A percentile compares a stretch with the other conserved stretches of the same genome.
phyloP scores from a whole-genome alignment of 2,888 invertebrate genomes.

The Clivina fossor region DNA sequence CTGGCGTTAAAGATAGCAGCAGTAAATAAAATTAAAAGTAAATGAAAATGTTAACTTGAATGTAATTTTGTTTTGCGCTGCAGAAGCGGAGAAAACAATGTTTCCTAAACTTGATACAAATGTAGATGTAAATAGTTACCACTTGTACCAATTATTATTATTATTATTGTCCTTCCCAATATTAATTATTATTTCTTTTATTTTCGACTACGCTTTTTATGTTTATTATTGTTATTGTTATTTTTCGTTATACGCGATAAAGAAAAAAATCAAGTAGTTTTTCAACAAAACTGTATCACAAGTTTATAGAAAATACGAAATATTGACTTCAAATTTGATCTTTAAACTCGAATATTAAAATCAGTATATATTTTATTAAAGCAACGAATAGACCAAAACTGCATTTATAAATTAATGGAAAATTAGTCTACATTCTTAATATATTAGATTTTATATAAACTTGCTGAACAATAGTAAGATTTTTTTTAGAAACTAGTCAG shows the following conservation, averaged over 20 bases:
- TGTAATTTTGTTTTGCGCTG: background rate
- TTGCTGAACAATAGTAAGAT: conserved; percentile 9
- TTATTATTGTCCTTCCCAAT: conserved; percentile 55
- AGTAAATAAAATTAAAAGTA: background rate
- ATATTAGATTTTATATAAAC: conserved; percentile 3
- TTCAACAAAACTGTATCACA: conserved; percentile 4
- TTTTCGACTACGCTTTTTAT: conserved; percentile 12
- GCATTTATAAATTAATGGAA: conserved; percentile 14
- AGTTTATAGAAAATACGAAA: conserved; percentile 12
- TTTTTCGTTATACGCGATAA: background rate
- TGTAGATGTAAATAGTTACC: conserved; percentile 59
- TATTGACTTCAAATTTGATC: background rate
- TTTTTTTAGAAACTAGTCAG: conserved; percentile 15
- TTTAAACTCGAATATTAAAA: background rate
- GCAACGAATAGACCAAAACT: background rate
- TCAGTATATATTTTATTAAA: background rate
- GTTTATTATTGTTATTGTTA: conserved; percentile 22
- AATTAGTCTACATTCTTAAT: background rate
- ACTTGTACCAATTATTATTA: conserved; percentile 43
- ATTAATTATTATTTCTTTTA: conserved; percentile 60
- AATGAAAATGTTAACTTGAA: background rate
- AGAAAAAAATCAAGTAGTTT: background rate
- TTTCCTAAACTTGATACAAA: conserved; percentile 55
- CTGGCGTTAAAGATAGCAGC: background rate
- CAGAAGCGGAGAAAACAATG: background rate